Conservation (phyloP, 2,888 invertebrate species). For the Pristionchus arcanus region DNA sequence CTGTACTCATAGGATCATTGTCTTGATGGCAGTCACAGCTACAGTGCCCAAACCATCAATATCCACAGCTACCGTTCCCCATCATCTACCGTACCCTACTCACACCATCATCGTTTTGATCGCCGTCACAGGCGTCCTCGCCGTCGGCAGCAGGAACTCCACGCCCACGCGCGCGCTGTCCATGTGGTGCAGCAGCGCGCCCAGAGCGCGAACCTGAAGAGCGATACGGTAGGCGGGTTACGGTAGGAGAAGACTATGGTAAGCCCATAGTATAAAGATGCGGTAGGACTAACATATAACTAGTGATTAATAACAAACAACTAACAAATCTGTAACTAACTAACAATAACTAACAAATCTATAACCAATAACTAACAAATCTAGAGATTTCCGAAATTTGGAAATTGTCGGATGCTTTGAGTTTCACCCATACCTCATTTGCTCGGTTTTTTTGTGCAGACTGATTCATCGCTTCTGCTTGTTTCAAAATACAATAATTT, state of each 20-base stretch:
- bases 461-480: background rate
- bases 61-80: background rate
- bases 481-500: background rate
- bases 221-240: background rate
- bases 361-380: no score
- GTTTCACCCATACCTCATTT: background rate
- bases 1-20: conserved; percentile 53
- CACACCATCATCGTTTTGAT: conserved; percentile 63
- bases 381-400: no score
- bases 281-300: background rate
- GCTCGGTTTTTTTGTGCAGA: background rate
- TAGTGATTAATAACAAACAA: no score
- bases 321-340: no score
- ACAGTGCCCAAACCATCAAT: conserved; percentile 54
- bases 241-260: background rate
- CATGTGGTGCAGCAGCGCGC: conserved; percentile 74
- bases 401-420: background rate
- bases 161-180: conserved; percentile 74
- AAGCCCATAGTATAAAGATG: background rate
- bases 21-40: background rate
- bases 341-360: no score
- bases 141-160: conserved; percentile 67
- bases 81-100: conserved; percentile 23
- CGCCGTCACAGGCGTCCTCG: conserved; percentile 66
- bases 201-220: conserved; percentile 72